Base-by-base conservation (phyloP, 2,113 vertebrate species). In the Hydrochoerus hydrochaeris region DNA sequence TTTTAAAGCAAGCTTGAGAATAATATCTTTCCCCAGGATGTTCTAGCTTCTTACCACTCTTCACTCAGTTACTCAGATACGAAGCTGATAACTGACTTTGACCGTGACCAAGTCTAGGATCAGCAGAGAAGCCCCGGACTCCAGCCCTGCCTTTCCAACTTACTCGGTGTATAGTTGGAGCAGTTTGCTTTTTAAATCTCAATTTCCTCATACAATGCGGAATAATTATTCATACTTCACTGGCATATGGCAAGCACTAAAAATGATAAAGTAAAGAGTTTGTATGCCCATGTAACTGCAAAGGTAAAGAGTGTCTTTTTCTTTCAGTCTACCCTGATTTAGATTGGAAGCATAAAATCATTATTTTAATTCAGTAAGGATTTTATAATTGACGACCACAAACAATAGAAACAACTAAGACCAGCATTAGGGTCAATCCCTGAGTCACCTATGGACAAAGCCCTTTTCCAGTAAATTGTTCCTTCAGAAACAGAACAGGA, bases 381-480 rank as follows among this genome's bases (percentile, higher is more conserved):
- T 91, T 95, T 96, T 63, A 49, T 94, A 86, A 41, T 38, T 63
- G 49, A 82, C 90, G 44, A 69, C n/a, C 32, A 67, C 49, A n/a
- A 85, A 91, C 49, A 89, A 41, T 63, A 3, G 28, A 1, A n/a
- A 26, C 52, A 7, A 81, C 9, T 82, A 62, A 62, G 30, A 63
- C 3, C 35, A 75, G 8, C 86, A 7, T 54, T 57, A 67, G 35
- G 84, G 28, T 75, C n/a, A 58, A 24, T 63, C 5, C 9, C 8
- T 67, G 83, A 78, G 16, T 73, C 86, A 88, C 88, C 77, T 44
- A 46, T 63, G 24, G 44, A 71, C 13, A 92, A 77, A 80, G 14
- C 46, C 28, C 24, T 44, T 24, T 44, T 6, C 13, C 44, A 49
- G 11, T 78, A 35, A 44, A 60, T 2, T n/a, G 77, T 89, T 67